Percentiles rank a stretch among this genome's conserved stretches.
Conservation (phyloP, 2,888 invertebrate species). For the Priocnemis perturbator region DNA sequence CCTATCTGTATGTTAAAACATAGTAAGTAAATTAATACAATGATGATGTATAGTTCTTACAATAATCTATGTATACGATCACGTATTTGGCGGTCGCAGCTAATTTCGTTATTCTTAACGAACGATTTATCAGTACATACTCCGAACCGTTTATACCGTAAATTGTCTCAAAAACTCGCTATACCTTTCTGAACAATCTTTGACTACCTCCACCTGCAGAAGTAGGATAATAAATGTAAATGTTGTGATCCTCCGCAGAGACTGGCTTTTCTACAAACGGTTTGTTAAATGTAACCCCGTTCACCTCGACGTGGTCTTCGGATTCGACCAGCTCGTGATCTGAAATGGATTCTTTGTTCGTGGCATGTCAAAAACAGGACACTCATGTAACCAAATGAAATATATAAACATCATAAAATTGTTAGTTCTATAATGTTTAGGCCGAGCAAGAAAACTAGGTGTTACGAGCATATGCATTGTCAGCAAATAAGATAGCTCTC, state of each 20-base stretch:
- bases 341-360: slow-evolving; percentile 73
- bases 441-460: too few relatives aligned
- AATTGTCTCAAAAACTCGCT: neutral
- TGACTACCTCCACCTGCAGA: slow-evolving; percentile 99
- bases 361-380: slow-evolving; percentile 62
- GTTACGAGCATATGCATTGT: too few relatives aligned
- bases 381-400: slow-evolving; percentile 32
- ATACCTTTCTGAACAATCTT: slow-evolving; percentile 96
- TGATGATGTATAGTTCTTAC: slow-evolving; percentile 4
- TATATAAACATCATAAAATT: slow-evolving; percentile 11
- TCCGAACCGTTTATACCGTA: neutral
- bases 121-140: neutral
- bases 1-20: slow-evolving; percentile 85
- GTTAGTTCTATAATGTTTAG: neutral
- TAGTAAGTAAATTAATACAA: neutral
- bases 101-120: neutral
- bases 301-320: slow-evolving; percentile 98
- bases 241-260: slow-evolving; percentile 99
- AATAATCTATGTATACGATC: neutral
- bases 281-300: slow-evolving; percentile 95
- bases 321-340: slow-evolving; percentile 95
- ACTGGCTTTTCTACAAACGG: slow-evolving; percentile 99
- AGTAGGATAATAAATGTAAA: slow-evolving; percentile 99
- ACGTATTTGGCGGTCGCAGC: neutral
- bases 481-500: too few relatives aligned